phyloP scores from a whole-genome alignment of 35 echinoderm and acorn worm genomes.

The Ophiothrix spiculata region DNA sequence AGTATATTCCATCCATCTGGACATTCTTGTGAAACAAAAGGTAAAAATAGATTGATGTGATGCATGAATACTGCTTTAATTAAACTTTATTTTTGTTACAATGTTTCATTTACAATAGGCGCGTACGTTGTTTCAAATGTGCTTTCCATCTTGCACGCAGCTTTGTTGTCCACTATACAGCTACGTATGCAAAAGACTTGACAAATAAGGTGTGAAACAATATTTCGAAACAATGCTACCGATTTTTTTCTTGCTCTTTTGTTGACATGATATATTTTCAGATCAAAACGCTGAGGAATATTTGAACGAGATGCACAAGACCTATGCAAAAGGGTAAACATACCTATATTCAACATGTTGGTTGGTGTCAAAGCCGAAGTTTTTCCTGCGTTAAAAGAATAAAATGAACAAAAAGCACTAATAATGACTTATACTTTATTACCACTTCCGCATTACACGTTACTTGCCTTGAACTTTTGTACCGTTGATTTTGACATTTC shows the following conservation, averaged over 20 bases:
- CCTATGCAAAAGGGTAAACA: no score
- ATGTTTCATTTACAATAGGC: not conserved
- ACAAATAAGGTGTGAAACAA: no score
- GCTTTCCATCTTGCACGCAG: no score
- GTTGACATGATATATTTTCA: no score
- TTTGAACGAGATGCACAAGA: no score
- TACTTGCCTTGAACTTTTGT: no score
- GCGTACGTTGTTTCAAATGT: not conserved
- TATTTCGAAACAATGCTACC: no score
- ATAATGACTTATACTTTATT: not conserved
- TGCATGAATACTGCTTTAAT: not conserved
- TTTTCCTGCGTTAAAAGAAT: not conserved
- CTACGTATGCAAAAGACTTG: no score
- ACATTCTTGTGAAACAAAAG: not conserved
- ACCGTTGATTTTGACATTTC: no score
- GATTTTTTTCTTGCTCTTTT: no score
- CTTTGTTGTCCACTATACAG: not conserved
- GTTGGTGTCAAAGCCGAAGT: not conserved
- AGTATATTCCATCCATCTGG: conserved; percentile 2
- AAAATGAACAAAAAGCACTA: not conserved
- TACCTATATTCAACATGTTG: not conserved
- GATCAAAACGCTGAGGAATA: no score
- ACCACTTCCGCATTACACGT: no score
- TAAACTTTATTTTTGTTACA: not conserved
- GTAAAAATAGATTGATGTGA: not conserved